Percentiles rank a stretch among this genome's conserved stretches.
phyloP scores from a whole-genome alignment of 2,797 vertebrate genomes.

The Graptemys geographica region DNA sequence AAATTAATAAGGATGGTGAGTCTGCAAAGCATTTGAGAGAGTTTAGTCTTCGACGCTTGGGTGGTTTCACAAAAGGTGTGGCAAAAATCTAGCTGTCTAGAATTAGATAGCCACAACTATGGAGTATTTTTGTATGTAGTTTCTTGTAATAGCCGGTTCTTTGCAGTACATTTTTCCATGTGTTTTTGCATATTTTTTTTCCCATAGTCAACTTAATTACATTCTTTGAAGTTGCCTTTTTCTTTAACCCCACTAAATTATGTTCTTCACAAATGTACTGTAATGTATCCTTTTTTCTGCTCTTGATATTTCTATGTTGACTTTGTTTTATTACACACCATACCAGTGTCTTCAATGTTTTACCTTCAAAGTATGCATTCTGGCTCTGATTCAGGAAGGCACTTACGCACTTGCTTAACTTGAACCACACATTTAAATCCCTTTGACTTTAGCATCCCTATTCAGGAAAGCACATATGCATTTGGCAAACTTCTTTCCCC shows the following conservation, averaged over 20 bases:
- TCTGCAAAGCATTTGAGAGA: neutral
- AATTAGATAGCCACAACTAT: neutral
- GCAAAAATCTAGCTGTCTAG: neutral
- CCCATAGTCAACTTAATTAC: neutral
- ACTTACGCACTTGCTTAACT: constrained; percentile 27
- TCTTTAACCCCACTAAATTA: neutral
- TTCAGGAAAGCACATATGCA: neutral
- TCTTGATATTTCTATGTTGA: constrained; percentile 22
- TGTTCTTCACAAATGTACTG: neutral
- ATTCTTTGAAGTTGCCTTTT: constrained; percentile 16
- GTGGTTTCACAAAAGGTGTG: neutral
- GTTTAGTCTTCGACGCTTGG: neutral
- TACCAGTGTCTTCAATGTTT: neutral
- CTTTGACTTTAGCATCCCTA: constrained; percentile 42
- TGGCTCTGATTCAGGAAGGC: constrained; percentile 26
- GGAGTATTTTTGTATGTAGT: neutral
- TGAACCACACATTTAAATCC: constrained; percentile 50
- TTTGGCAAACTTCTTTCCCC: constrained; percentile 28
- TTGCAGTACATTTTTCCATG: neutral
- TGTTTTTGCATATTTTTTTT: neutral
- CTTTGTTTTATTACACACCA: constrained; percentile 32
- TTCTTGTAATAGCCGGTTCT: neutral
- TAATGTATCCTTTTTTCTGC: constrained; percentile 47
- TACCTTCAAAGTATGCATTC: neutral
- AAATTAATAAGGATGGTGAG: neutral